Percentiles rank a stretch among this genome's conserved stretches.
Conservation (phyloP, 2,888 invertebrate species). For the Creontiades dilutus region DNA sequence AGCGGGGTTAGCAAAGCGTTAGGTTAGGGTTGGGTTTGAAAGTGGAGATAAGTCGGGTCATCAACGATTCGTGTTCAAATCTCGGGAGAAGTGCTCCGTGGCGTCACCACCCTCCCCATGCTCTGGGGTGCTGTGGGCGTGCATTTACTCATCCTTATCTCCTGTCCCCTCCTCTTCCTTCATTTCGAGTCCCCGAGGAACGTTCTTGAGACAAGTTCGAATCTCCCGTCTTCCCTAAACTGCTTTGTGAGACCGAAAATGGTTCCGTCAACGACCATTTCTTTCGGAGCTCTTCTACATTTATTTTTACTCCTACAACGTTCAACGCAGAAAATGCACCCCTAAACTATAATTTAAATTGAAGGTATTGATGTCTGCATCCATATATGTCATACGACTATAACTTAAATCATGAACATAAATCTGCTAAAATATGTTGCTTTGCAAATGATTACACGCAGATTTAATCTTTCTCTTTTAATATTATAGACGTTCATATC, state of each 20-base stretch:
- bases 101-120: background rate
- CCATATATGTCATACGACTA: no score
- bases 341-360: no score
- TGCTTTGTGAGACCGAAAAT: background rate
- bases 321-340: no score
- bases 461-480: no score
- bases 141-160: slow-evolving; percentile 27
- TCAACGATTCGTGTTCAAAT: slow-evolving; percentile 1
- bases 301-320: no score
- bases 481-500: no score
- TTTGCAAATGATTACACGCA: no score
- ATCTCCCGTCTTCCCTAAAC: background rate
- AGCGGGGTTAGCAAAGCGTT: no score
- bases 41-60: slow-evolving; percentile 17
- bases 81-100: background rate
- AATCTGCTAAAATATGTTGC: no score
- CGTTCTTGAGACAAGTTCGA: background rate
- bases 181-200: background rate
- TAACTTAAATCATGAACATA: no score
- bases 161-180: background rate
- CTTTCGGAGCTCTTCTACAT: background rate
- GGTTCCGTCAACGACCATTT: background rate
- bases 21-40: no score
- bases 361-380: no score
- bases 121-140: background rate